These are phyloP conservation scores for Bostrychus sinensis DNA, from an alignment of 2,113 vertebrate species.

Conservation along the genomic window DNA sequence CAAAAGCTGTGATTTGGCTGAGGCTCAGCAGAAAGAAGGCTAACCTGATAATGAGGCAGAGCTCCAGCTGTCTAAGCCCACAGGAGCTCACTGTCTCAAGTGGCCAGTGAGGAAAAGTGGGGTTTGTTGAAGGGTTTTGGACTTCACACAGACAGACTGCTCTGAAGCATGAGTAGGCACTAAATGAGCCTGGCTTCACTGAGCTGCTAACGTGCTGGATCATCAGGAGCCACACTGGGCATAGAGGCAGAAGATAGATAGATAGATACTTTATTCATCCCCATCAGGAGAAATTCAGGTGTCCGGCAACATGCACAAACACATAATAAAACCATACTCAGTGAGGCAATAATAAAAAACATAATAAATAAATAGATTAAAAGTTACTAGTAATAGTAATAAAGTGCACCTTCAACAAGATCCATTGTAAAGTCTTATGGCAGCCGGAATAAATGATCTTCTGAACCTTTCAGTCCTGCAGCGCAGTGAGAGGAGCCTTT, in stretches of 20 bases:
- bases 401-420: no score
- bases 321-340: neutral
- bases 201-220: neutral
- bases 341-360: no score
- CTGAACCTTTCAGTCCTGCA: no score
- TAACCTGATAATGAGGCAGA: conserved; percentile 10
- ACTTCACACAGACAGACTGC: conserved; percentile 23
- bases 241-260: neutral
- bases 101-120: conserved; percentile 4
- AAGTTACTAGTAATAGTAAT: no score
- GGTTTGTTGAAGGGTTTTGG: conserved; percentile 25
- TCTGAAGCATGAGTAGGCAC: conserved; percentile 13
- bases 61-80: conserved; percentile 7
- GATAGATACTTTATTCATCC: no score
- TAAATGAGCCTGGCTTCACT: conserved; percentile 37
- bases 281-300: no score
- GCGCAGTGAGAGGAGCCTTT: no score
- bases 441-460: no score
- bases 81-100: conserved; percentile 9
- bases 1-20: neutral
- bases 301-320: no score
- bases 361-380: no score
- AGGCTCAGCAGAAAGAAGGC: neutral
- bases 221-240: neutral
- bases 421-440: no score